Conservation (phyloP, 2,113 vertebrate genomes). For the Menura novaehollandiae region DNA sequence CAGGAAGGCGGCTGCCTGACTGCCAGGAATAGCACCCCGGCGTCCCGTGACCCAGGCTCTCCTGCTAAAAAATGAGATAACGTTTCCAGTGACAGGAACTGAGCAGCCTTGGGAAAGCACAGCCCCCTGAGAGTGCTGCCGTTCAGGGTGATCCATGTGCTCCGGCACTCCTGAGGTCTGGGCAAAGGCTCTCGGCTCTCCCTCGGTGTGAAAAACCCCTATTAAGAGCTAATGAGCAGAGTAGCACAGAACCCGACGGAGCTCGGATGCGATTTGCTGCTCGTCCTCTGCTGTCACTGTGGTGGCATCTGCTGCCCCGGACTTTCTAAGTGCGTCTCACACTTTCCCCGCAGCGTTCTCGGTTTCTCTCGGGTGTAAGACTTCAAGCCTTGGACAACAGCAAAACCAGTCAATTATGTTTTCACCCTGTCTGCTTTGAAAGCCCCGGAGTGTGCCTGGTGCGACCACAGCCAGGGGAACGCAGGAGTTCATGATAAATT, state of each 20-base stretch:
- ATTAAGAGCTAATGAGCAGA: not conserved
- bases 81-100: rapidly evolving
- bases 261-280: not conserved
- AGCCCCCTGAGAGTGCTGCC: not conserved
- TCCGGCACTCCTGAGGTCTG: rapidly evolving
- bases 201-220: not conserved
- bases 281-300: rapidly evolving
- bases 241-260: rapidly evolving
- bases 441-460: not conserved
- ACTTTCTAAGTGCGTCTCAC: not conserved
- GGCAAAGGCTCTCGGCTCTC: not conserved
- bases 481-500: not conserved
- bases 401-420: not conserved
- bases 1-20: not conserved
- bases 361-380: not conserved
- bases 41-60: not conserved
- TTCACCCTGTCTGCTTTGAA: not conserved
- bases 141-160: rapidly evolving
- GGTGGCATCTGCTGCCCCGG: not conserved
- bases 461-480: not conserved
- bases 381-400: not conserved
- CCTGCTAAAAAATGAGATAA: not conserved
- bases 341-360: not conserved
- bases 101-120: not conserved
- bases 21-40: conserved; percentile 29